A percentile compares a stretch with the other conserved stretches of the same genome.
Evolutionary conservation across 2,888 invertebrate species (phyloP).

Genomic region (Lasioglossum morio): DNA sequence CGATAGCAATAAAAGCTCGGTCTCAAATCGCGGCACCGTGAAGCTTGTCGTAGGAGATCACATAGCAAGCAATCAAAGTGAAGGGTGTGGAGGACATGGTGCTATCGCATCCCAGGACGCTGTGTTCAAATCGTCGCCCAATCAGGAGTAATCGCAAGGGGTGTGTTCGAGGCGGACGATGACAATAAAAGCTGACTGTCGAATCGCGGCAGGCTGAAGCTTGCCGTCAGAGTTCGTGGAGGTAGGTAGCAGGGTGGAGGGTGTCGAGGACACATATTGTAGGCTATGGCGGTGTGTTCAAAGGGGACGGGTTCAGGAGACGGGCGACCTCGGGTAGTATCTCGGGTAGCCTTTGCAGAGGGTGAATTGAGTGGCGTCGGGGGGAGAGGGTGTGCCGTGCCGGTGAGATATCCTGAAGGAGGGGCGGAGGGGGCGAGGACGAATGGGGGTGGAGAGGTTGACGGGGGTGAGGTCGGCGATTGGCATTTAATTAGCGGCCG

Average conservation of each 20-base stretch:
- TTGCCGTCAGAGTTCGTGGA: background rate
- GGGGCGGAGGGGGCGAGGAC: slow-evolving; percentile 37
- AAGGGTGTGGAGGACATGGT: background rate
- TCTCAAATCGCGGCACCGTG: background rate
- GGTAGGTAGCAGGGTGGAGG: background rate
- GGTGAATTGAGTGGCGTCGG: slow-evolving; percentile 77
- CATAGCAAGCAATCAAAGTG: background rate
- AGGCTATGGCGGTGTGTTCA: slow-evolving; percentile 73
- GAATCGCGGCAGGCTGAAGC: background rate
- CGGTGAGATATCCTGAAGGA: slow-evolving; percentile 39
- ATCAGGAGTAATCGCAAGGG: slow-evolving; percentile 4
- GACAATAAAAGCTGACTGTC: background rate
- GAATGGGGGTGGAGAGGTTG: slow-evolving; percentile 65
- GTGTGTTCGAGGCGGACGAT: background rate
- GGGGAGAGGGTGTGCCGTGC: slow-evolving; percentile 47
- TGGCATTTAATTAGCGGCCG: slow-evolving; percentile 85
- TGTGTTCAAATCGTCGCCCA: background rate
- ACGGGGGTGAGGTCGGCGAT: slow-evolving; percentile 82
- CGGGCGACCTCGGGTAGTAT: slow-evolving; percentile 68
- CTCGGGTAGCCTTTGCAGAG: slow-evolving; percentile 66
- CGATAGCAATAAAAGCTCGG: background rate
- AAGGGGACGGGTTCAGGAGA: slow-evolving; percentile 77
- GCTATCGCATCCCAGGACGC: background rate
- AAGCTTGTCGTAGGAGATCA: background rate
- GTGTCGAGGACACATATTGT: slow-evolving; percentile 56